These are phyloP conservation scores for Heterodera schachtii DNA, from an alignment of 1,140 invertebrate genomes.

Conservation along the genomic window DNA sequence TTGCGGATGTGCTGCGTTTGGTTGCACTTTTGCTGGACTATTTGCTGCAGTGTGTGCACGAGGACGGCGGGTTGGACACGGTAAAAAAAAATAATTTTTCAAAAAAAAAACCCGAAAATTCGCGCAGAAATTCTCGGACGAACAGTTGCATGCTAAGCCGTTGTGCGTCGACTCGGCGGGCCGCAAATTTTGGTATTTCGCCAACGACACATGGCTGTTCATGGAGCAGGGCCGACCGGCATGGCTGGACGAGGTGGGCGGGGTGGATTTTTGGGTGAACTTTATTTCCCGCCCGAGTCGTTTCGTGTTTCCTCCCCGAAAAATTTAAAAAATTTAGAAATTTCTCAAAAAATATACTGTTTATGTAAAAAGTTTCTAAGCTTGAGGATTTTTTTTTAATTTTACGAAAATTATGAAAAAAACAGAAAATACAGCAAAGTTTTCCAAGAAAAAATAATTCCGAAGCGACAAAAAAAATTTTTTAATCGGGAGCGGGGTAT, in stretches of 20 bases:
- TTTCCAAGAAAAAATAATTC: too few relatives aligned
- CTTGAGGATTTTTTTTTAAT: too few relatives aligned
- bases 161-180: slow-evolving; percentile 14
- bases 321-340: too few relatives aligned
- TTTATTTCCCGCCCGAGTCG: too few relatives aligned
- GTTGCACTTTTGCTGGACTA: slow-evolving; percentile 16
- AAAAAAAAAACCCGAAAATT: not conserved
- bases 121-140: slow-evolving; percentile 24
- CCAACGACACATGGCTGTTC: slow-evolving; percentile 28
- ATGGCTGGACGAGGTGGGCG: slow-evolving; percentile 8
- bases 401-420: too few relatives aligned
- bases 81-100: not conserved
- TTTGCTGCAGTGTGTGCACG: slow-evolving; percentile 21
- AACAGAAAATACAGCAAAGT: too few relatives aligned
- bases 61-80: slow-evolving; percentile 10
- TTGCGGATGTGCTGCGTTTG: slow-evolving; percentile 16
- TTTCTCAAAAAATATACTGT: too few relatives aligned
- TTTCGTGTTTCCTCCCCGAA: too few relatives aligned
- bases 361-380: too few relatives aligned
- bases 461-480: too few relatives aligned
- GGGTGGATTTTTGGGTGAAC: too few relatives aligned
- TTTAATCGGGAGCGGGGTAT: too few relatives aligned
- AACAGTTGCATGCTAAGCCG: slow-evolving; percentile 7
- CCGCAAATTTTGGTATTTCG: slow-evolving; percentile 33
- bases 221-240: slow-evolving; percentile 6